These are phyloP conservation scores for Cochlearius cochlearius DNA, from an alignment of 2,113 vertebrate species.

Conservation along the genomic window DNA sequence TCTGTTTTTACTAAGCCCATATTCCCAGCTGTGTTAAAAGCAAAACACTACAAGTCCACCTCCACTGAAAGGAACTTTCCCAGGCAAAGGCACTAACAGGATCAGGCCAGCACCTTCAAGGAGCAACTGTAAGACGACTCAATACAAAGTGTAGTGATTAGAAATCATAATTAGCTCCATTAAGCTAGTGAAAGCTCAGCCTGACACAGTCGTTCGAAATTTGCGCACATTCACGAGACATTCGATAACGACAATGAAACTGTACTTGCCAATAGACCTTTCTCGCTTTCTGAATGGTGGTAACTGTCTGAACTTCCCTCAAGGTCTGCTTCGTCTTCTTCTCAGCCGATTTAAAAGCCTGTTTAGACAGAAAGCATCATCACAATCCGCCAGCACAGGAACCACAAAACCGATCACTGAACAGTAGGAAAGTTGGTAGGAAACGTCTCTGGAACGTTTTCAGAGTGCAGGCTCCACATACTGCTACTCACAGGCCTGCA, in stretches of 20 bases:
- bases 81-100: background rate
- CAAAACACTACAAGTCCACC: background rate
- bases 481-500: background rate
- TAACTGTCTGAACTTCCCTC: slow-evolving; percentile 95
- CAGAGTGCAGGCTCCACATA: background rate
- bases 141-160: background rate
- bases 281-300: slow-evolving; percentile 96
- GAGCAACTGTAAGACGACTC: background rate
- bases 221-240: accelerated
- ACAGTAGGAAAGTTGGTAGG: background rate
- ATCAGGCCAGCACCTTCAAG: background rate
- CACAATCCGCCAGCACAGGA: background rate
- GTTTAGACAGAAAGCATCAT: background rate
- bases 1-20: background rate
- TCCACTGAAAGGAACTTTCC: background rate
- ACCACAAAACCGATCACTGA: accelerated
- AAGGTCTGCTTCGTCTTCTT: slow-evolving; percentile 97
- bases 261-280: slow-evolving; percentile 93
- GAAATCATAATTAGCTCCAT: background rate
- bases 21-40: background rate
- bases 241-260: accelerated
- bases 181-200: background rate
- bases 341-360: slow-evolving; percentile 98
- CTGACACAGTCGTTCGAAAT: accelerated
- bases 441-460: background rate